Conservation (phyloP, 2,113 vertebrate species). For the Notiomystis cincta region DNA sequence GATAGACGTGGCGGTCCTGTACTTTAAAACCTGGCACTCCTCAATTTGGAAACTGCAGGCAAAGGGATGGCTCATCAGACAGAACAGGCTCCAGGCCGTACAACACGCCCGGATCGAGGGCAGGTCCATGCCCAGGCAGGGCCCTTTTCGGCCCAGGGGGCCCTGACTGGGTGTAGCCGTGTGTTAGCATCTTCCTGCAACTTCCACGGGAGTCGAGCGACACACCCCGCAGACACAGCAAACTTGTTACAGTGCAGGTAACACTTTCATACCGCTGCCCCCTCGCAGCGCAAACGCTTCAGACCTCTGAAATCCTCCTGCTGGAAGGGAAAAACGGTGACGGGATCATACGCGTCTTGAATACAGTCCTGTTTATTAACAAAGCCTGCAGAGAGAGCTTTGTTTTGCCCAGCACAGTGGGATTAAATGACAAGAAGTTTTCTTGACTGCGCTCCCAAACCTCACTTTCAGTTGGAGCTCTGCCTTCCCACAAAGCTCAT, state of each 20-base stretch:
- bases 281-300: not conserved
- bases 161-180: accelerated
- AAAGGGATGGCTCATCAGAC: not conserved
- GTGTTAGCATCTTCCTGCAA: not conserved
- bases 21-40: not conserved
- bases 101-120: not conserved
- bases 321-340: not conserved
- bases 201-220: not conserved
- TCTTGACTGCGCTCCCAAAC: not conserved
- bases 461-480: conserved; percentile 1
- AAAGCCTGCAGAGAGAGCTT: not conserved
- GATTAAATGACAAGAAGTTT: conserved; percentile 39
- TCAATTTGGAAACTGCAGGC: not conserved
- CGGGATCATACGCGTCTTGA: not conserved
- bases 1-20: accelerated
- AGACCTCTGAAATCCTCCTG: not conserved
- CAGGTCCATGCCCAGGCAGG: accelerated
- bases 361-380: conserved; percentile 3
- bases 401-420: conserved; percentile 14
- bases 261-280: not conserved
- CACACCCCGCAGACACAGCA: not conserved
- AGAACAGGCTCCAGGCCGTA: not conserved
- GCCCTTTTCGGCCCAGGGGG: accelerated
- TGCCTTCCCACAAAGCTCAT: not conserved
- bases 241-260: not conserved